Percentiles rank a stretch among this genome's conserved stretches.
phyloP scores from a whole-genome alignment of 1,140 invertebrate species.

The Danaus plexippus region DNA sequence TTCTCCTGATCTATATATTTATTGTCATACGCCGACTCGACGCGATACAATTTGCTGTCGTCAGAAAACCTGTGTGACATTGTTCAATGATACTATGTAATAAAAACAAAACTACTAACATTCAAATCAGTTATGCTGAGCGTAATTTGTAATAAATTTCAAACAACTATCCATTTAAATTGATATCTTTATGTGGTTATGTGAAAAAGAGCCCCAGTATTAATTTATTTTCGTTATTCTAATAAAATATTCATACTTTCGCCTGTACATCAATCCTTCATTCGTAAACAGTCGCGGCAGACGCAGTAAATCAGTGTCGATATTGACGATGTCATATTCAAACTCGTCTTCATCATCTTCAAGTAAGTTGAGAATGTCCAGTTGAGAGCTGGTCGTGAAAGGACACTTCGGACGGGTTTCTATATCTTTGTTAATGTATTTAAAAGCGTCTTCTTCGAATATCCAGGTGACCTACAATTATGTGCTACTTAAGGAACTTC shows the following conservation, averaged over 20 bases:
- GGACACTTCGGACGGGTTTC: not conserved
- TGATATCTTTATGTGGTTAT: no score
- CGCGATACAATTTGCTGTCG: constrained; percentile 3
- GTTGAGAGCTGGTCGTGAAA: constrained; percentile 13
- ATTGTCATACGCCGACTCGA: constrained; percentile 17
- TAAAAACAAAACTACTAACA: constrained; percentile 1
- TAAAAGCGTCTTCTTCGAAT: constrained; percentile 33
- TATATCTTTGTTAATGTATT: constrained; percentile 18
- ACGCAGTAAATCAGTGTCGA: constrained; percentile 43
- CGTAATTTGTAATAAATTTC: no score
- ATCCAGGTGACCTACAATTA: constrained; percentile 36
- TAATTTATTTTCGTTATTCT: no score
- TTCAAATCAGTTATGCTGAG: no score
- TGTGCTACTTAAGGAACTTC: no score
- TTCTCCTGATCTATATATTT: constrained; percentile 11
- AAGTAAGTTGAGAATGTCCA: constrained; percentile 35
- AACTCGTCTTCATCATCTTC: constrained; percentile 52
- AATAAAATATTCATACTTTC: constrained; percentile 5
- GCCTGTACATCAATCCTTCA: constrained; percentile 20
- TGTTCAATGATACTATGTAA: no score
- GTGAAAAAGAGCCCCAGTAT: no score
- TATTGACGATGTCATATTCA: constrained; percentile 62
- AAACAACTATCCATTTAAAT: no score
- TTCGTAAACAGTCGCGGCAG: constrained; percentile 28
- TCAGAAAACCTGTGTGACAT: constrained; percentile 10